These are phyloP conservation scores for Nomada hirtipes DNA, from an alignment of 2,888 invertebrate species.

Conservation along the genomic window DNA sequence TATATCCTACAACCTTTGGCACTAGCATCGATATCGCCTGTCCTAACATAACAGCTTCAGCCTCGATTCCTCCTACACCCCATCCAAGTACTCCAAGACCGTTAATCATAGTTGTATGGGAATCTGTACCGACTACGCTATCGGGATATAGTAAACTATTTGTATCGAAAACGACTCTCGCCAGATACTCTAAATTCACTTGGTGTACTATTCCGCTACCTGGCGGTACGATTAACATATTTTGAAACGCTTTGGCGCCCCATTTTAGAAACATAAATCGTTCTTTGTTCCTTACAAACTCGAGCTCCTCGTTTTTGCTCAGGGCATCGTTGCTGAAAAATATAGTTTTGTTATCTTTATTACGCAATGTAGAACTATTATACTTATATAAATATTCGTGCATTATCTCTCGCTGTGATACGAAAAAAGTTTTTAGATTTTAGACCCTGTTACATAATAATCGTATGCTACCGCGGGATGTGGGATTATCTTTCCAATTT, in stretches of 20 bases:
- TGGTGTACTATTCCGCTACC: slow-evolving; percentile 99
- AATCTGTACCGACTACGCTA: slow-evolving; percentile 98
- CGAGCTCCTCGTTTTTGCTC: slow-evolving; percentile 96
- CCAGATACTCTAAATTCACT: slow-evolving; percentile 98
- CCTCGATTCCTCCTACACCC: slow-evolving; percentile 99
- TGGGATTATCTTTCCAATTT: slow-evolving; percentile 13
- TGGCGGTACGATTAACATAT: slow-evolving; percentile 98
- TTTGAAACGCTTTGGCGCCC: slow-evolving; percentile 97
- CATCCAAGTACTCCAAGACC: slow-evolving; percentile 98
- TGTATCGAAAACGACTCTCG: slow-evolving; percentile 93
- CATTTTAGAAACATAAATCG: slow-evolving; percentile 98
- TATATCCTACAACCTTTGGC: slow-evolving; percentile 98
- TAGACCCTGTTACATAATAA: slow-evolving; percentile 2
- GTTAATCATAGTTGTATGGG: slow-evolving; percentile 99
- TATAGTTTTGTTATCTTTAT: slow-evolving; percentile 21
- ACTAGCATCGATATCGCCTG: slow-evolving; percentile 98
- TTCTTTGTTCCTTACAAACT: slow-evolving; percentile 98
- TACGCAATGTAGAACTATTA: not conserved
- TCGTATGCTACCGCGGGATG: not conserved
- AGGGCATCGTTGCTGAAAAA: slow-evolving; percentile 91
- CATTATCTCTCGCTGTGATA: slow-evolving; percentile 22
- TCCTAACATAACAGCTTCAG: slow-evolving; percentile 99
- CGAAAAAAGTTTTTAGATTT: not conserved
- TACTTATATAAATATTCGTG: not conserved
- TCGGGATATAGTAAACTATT: slow-evolving; percentile 92